A percentile compares a stretch with the other conserved stretches of the same genome.
phyloP scores from a whole-genome alignment of 2,797 vertebrate species.

The Pangasius djambal region DNA sequence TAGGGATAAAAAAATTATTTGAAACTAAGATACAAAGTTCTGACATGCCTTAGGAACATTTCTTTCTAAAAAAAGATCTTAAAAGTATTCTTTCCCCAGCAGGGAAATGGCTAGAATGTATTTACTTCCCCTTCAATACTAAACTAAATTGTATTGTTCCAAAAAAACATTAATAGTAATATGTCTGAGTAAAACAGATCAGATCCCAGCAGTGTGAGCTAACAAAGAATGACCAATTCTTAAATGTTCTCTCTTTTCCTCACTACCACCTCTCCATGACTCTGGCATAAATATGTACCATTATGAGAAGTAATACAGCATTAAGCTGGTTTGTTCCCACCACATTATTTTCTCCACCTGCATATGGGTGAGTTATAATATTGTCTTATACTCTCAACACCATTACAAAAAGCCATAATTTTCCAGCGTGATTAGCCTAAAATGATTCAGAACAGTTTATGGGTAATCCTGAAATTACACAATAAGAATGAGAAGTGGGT shows the following conservation, averaged over 20 bases:
- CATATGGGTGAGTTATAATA: background rate
- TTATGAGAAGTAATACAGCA: background rate
- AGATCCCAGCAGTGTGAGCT: background rate
- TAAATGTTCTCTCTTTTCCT: background rate
- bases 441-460: conserved; percentile 28
- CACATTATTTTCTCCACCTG: background rate
- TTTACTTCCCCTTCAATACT: background rate
- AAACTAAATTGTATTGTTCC: background rate
- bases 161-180: background rate
- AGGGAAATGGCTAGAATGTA: background rate
- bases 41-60: background rate
- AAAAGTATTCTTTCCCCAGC: background rate
- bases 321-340: background rate
- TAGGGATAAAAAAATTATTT: background rate
- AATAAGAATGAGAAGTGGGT: conserved; percentile 38
- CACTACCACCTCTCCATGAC: background rate
- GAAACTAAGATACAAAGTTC: background rate
- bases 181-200: background rate
- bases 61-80: background rate
- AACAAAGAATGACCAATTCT: background rate
- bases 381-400: background rate
- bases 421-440: background rate
- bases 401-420: background rate
- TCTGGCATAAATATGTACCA: background rate
- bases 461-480: conserved; percentile 7